Evolutionary conservation across 2,888 invertebrate species (phyloP).

Genomic region (Thera britannica): DNA sequence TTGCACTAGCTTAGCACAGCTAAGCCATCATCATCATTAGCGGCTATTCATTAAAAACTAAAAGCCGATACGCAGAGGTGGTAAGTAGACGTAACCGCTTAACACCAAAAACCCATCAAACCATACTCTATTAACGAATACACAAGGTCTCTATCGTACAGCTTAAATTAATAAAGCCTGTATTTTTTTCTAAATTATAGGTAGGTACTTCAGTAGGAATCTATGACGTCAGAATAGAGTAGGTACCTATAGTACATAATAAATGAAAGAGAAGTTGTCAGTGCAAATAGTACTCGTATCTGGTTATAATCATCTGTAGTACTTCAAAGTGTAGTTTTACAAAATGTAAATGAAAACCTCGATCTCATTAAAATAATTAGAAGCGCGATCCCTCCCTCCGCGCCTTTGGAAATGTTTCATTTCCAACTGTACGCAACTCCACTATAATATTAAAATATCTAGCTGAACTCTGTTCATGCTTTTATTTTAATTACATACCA

Average conservation of each 20-base stretch:
- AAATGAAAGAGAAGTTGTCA: neutral
- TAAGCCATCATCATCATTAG: neutral
- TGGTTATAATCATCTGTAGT: neutral
- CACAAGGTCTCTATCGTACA: too few species aligned
- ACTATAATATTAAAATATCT: neutral
- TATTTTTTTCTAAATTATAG: too few species aligned
- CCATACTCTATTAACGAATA: too few species aligned
- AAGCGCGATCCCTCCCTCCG: conserved; percentile 1
- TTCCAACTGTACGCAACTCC: neutral
- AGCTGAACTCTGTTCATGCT: neutral
- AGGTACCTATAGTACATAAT: neutral
- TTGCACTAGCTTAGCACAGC: neutral
- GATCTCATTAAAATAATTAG: conserved; percentile 20
- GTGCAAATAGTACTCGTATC: neutral
- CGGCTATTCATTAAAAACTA: too few species aligned
- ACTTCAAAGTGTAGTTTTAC: neutral
- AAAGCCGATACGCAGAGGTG: too few species aligned
- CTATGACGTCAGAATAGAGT: neutral
- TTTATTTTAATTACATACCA: neutral
- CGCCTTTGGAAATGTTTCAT: neutral
- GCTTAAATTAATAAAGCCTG: too few species aligned
- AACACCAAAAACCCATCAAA: too few species aligned
- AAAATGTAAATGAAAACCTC: conserved; percentile 1
- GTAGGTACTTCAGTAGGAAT: too few species aligned
- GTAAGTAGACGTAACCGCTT: too few species aligned